Evolutionary conservation across 2,797 vertebrate species (phyloP), one percentile per base, ranked within the genome.

Genomic region (Brachyrhaphis roseni): DNA sequence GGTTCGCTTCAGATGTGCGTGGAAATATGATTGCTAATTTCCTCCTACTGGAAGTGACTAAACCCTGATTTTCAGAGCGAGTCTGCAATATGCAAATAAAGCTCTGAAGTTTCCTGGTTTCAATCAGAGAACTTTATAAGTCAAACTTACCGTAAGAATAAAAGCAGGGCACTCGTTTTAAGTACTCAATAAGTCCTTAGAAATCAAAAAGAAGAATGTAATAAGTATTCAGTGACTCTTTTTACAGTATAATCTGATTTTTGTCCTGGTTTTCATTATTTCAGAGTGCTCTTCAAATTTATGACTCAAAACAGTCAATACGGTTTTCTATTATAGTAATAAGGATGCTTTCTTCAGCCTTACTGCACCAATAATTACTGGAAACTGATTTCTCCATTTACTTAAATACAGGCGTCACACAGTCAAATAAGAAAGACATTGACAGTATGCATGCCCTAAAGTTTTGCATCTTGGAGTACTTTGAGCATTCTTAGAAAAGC

Each of bases 221-320:
- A 47, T 26, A 64, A 64, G 20, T 47, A 64, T 26, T 36, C 16
- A 46, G 6, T 23, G 31, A 53, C 47, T 39, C 1, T 12, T 36
- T 53, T 74, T 41, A 12, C 78, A 49, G 70, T 77, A 79, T 85
- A 81, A 84, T 86, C 82, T 72, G 75, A 80, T 79, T 49, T 86
- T 79, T 80, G 80, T 85, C 77, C 34, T 59, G 49, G 31, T 53
- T 79, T 78, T 85, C 73, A 82, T 90, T 81, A 86, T 72, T 77
- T 74, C 18, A 16, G 72, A 90, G 84, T 84, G 74, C 74, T 59
- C 47, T 77, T 83, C 64, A 79, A 78, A 90, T 90, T 62, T 80
- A 81, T 53, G 43, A 59, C 72, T 81, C 10, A 1, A 88, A 82
- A 78, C 53, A 78, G 73, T 77, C 49, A 74, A 73, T 74, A 74